Evolutionary conservation across 2,888 invertebrate species (phyloP), one percentile per base, ranked within the genome.

Genomic region (Rapana venosa): DNA sequence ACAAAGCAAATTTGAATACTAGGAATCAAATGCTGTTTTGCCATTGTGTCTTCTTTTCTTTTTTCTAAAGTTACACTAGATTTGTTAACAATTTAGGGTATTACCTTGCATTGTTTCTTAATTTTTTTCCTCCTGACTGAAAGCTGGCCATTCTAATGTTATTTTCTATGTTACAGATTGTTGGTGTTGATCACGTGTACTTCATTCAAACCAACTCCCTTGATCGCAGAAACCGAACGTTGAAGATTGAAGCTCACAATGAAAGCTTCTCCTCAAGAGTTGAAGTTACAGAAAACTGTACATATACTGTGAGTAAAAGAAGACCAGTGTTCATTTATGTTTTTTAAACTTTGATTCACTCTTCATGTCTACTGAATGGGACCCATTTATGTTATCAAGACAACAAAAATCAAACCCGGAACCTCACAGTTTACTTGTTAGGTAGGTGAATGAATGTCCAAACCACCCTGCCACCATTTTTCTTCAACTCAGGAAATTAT

Each of bases 221-320:
- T 94, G 98, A 99, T 96, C 97, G 98, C 93, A 97, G 97, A 93
- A 97, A 97, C 93, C 97, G 98, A 90, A 97, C 97, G 87, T 97
- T 99, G 92, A 97, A 97, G 96, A 99, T 99, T 95, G 98, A 98
- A 96, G 99, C 99, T 35, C 97, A 97, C 92, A 99, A 99, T 96
- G 98, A 99, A 96, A 98, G 98, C 94, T 99, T 99, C 96, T 97
- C 98, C 30, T 97, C 97, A 88, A 97, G 98, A 95, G 97, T 99
- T 88, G 97, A 97, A 89, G 98, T 99, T 94, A 97, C 98, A 93
- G 99, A 99, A 97, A 98, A 98, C 95, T 99, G 99, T 96, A 97
- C 97, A 96, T 98, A 98, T 96, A 98, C 97, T 96, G 98, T 98
- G 96, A 97, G 98, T 90, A 47, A 47, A 26, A 66, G 13, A 26